These are phyloP conservation scores for Eledone cirrhosa DNA, from an alignment of 2,888 invertebrate species.

Conservation along the genomic window DNA sequence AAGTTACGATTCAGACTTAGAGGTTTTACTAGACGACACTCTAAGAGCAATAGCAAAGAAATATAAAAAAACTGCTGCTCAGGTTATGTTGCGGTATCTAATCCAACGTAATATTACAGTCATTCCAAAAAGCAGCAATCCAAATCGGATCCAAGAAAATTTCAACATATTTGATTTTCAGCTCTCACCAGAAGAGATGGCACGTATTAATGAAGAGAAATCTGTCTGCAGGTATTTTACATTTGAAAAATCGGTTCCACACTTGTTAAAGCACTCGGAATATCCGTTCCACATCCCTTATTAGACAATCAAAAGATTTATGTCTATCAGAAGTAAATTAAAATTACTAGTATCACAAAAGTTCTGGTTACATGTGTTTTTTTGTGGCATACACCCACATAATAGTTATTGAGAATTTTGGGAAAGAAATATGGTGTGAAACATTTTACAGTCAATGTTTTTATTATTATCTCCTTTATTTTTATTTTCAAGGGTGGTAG, in stretches of 20 bases:
- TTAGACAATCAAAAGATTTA: not conserved
- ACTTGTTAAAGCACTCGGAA: not conserved
- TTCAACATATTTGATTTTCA: conserved; percentile 45
- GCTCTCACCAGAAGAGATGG: conserved; percentile 41
- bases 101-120: conserved; percentile 46
- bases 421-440: no score
- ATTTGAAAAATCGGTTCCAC: conserved; percentile 35
- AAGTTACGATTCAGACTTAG: conserved; percentile 31
- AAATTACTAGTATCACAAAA: conserved; percentile 36
- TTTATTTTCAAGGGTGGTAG: no score
- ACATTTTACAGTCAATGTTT: not conserved
- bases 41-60: conserved; percentile 42
- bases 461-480: no score
- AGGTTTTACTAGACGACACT: conserved; percentile 40
- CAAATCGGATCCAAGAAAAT: conserved; percentile 50
- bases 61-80: conserved; percentile 45
- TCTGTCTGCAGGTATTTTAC: conserved; percentile 43
- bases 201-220: conserved; percentile 39
- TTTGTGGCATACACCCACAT: not conserved
- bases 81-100: conserved; percentile 51
- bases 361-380: no score
- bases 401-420: conserved; percentile 32
- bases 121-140: conserved; percentile 48
- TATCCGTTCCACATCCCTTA: not conserved
- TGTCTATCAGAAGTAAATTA: not conserved